Conservation (phyloP, 2,888 invertebrate species). For the Eupithecia centaureata region DNA sequence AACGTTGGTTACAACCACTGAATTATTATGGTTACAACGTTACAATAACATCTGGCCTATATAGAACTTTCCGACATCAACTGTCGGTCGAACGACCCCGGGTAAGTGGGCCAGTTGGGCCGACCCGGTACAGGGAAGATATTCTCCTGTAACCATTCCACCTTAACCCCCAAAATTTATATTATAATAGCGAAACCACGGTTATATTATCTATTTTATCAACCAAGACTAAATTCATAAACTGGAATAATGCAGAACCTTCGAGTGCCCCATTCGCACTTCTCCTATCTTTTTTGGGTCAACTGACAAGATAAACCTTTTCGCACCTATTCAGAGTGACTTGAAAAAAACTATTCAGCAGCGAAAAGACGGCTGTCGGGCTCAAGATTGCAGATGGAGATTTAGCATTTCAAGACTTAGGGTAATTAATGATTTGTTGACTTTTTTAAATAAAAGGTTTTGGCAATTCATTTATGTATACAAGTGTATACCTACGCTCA, state of each 20-base stretch:
- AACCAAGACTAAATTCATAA: background rate
- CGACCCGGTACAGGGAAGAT: no score
- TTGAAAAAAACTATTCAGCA: slow-evolving; percentile 47
- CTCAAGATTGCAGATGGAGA: slow-evolving; percentile 39
- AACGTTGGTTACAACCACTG: no score
- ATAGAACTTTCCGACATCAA: no score
- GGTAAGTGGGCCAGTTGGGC: no score
- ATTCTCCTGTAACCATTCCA: no score
- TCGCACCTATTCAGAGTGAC: slow-evolving; percentile 52
- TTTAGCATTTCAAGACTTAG: slow-evolving; percentile 29
- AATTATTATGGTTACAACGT: no score
- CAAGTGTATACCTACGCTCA: background rate
- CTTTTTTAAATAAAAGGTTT: background rate
- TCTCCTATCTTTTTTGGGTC: slow-evolving; percentile 42
- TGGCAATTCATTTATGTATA: background rate
- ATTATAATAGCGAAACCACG: no score
- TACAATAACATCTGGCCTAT: no score
- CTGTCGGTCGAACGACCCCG: no score
- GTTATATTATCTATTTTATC: no score
- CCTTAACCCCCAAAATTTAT: no score
- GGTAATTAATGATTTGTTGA: slow-evolving; percentile 23
- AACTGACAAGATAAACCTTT: slow-evolving; percentile 59
- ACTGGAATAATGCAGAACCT: background rate
- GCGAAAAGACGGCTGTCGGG: slow-evolving; percentile 32
- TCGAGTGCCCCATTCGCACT: background rate